Evolutionary conservation across 2,113 vertebrate species (phyloP).

Genomic region (Gallinago paraguaiae): DNA sequence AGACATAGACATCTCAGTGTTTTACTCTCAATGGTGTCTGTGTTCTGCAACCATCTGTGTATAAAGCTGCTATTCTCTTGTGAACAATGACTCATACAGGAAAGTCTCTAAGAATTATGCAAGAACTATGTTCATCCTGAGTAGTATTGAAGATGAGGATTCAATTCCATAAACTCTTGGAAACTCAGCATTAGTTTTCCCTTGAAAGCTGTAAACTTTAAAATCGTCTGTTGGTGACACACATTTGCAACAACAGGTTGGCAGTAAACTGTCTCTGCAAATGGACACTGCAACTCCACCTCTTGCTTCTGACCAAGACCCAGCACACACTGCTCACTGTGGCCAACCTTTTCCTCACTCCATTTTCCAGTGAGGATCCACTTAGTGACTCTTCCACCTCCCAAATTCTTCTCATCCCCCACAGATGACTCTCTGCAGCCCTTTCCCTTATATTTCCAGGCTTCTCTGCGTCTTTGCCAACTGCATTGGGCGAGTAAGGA

Average conservation of each 20-base stretch:
- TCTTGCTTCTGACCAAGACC: not conserved
- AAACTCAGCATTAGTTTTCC: conserved; percentile 23
- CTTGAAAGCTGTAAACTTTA: conserved; percentile 8
- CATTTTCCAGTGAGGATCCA: not conserved
- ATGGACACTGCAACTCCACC: not conserved
- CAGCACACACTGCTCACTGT: not conserved
- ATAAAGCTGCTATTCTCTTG: conserved; percentile 67
- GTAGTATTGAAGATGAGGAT: not conserved
- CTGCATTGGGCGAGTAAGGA: not conserved
- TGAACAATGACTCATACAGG: conserved; percentile 61
- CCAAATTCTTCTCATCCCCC: not conserved
- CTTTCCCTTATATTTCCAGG: not conserved
- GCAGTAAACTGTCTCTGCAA: not conserved
- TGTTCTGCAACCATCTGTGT: conserved; percentile 65
- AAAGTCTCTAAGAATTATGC: conserved; percentile 57
- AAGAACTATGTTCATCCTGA: conserved; percentile 28
- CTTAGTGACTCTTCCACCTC: not conserved
- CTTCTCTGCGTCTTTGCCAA: not conserved
- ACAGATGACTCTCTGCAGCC: not conserved
- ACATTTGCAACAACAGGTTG: not conserved
- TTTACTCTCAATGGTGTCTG: conserved; percentile 60
- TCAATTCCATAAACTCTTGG: conserved; percentile 17
- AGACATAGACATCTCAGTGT: conserved; percentile 52
- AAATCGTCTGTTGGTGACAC: not conserved
- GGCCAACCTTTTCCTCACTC: not conserved